These are phyloP conservation scores for Hyaena hyaena DNA, from an alignment of 2,113 vertebrate species.

Conservation along the genomic window DNA sequence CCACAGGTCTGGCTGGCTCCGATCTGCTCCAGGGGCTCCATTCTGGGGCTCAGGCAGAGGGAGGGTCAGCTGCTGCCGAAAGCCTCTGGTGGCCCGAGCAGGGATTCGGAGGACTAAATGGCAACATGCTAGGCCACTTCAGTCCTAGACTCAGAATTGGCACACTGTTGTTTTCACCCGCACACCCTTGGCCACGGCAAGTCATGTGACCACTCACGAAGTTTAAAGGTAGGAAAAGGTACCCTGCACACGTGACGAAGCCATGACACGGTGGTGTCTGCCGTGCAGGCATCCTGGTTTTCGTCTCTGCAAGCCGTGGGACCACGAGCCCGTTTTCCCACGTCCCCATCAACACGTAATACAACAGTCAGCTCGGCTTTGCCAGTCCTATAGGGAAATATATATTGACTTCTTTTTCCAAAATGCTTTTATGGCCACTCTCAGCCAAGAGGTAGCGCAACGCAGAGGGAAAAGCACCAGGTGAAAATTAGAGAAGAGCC, in stretches of 20 bases:
- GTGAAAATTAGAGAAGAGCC: background rate
- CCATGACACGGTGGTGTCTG: fast-evolving
- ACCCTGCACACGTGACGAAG: fast-evolving
- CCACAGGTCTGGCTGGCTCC: background rate
- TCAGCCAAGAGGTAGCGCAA: background rate
- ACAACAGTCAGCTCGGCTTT: background rate
- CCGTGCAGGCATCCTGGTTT: background rate
- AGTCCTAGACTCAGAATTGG: background rate
- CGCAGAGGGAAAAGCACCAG: background rate
- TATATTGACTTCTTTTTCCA: background rate
- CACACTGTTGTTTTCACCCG: background rate
- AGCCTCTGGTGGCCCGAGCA: background rate
- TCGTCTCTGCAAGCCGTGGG: background rate
- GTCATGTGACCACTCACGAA: background rate
- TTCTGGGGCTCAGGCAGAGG: background rate
- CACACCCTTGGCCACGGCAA: background rate
- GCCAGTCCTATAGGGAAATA: background rate
- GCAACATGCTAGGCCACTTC: background rate
- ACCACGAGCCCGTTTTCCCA: background rate
- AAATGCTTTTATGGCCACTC: background rate
- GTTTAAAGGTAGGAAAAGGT: background rate
- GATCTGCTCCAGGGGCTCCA: background rate
- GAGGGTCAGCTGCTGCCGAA: background rate
- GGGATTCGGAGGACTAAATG: background rate
- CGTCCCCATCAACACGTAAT: background rate